Evolutionary conservation across 2,888 invertebrate species (phyloP), one percentile per base, ranked within the genome.

Genomic region (Caenorhabditis imperialis): DNA sequence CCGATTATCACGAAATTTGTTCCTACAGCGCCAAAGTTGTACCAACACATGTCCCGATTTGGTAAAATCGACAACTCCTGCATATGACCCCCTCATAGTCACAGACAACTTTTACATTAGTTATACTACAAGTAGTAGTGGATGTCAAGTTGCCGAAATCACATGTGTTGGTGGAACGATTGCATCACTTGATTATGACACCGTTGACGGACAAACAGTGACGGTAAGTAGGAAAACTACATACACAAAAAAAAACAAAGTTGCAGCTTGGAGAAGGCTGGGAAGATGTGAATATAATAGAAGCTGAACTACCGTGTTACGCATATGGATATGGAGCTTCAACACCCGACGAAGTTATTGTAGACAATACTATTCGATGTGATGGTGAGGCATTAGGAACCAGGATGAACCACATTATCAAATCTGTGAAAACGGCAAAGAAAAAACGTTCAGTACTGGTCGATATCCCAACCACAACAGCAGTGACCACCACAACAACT

Each of bases 41-140:
- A n/a, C n/a, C n/a, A n/a, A 4, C 1, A 27, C 47, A 4, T 47
- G 47, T 27, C 16, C 47, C 2, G 16, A 10, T 1, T 16, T 47
- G n/a, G 16, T 47, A 2, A 47, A 47, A 47, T 23, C 47, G 10
- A 25, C 47, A 1, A 23, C 8, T 5, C 10, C 47, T 1, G 10
- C 25, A 7, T 27, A 27, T n/a, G 12, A 10, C 2, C 27, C 27
- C 25, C 2, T 47, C 3, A 2, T 47, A 3, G 47, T 16, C 7
- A 47, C 47, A 2, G 47, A 47, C 4, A 47, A 47, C 16, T 47
- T 47, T 27, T 47, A 47, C n/a, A 47, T 47, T n/a, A 47, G 27
- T 6, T 47, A 47, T 27, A 25, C n/a, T 2, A 25, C 25, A 47
- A 27, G 6, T 4, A n/a, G 6, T 5, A 14, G 14, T 3, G 47